Evolutionary conservation across 2,888 invertebrate genomes (phyloP), one percentile per base, ranked within the genome.

Genomic region (Apoda limacodes): DNA sequence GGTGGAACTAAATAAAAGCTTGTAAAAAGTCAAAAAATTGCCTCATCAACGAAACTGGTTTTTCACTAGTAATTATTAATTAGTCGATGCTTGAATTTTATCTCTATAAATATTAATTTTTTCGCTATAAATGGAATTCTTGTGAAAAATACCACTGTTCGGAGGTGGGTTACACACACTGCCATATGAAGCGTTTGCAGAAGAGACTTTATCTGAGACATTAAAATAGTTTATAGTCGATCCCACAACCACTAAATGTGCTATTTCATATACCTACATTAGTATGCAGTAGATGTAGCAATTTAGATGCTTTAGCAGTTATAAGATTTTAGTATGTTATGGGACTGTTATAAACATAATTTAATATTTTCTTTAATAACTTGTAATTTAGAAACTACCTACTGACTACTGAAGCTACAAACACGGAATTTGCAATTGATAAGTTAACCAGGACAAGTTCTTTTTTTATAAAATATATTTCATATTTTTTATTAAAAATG

Each of bases 181-280:
- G 26, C n/a, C n/a, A n/a, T n/a, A n/a, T n/a, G n/a, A n/a, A n/a
- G n/a, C n/a, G n/a, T n/a, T n/a, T n/a, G n/a, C n/a, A n/a, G n/a
- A n/a, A n/a, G n/a, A n/a, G n/a, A n/a, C n/a, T 60, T 58, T 62
- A 62, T 63, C 57, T 55, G 40, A 37, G 28, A 49, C 55, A 58
- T 61, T 60, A 60, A 60, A 58, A 61, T 61, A 54, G 52, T 63
- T 60, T 63, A 63, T 60, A 45, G 55, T 51, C 46, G 11, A 28
- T 17, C 13, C 32, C 26, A 14, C 26, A 19, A 22, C 22, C 23
- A 27, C 23, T 32, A 26, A 24, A 13, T 13, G 9, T 31, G 33
- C n/a, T 32, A 34, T 34, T 28, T 37, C 31, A 33, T 19, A 24
- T 21, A 23, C 23, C 30, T 30, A 34, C 30, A 34, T 15, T 24